A percentile compares a stretch with the other conserved stretches of the same genome.
Conservation (phyloP, 2,888 invertebrate species). For the Hypomecis atomaria region DNA sequence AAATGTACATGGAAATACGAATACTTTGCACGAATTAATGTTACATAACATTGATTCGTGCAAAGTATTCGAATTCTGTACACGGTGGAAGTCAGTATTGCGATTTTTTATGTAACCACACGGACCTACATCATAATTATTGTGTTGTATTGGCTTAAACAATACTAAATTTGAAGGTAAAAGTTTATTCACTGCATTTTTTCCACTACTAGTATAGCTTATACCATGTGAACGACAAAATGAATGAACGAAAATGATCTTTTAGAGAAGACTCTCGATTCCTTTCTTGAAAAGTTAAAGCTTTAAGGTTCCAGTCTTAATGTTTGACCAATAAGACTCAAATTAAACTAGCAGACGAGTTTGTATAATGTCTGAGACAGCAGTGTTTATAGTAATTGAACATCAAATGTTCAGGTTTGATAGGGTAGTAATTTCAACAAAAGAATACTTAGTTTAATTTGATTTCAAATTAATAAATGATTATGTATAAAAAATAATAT, state of each 20-base stretch:
- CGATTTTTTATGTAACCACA: no score
- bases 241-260: conserved; percentile 48
- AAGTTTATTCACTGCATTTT: conserved; percentile 13
- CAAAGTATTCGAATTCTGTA: no score
- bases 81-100: no score
- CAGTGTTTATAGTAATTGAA: conserved; percentile 28
- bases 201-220: conserved; percentile 14
- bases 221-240: conserved; percentile 44
- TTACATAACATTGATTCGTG: no score
- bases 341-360: conserved; percentile 15
- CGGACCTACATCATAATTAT: no score
- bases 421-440: conserved; percentile 4
- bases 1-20: no score
- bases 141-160: no score
- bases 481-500: no score
- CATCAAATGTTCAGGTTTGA: conserved; percentile 7
- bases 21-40: no score
- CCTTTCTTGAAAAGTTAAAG: conserved; percentile 20
- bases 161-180: not conserved
- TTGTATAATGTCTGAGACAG: conserved; percentile 13
- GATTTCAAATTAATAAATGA: no score
- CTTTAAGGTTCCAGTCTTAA: conserved; percentile 25
- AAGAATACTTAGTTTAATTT: not conserved
- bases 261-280: conserved; percentile 37
- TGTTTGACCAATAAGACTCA: conserved; percentile 21